These are phyloP conservation scores for Synanthedon formicaeformis DNA, from an alignment of 2,888 invertebrate genomes.

Conservation along the genomic window DNA sequence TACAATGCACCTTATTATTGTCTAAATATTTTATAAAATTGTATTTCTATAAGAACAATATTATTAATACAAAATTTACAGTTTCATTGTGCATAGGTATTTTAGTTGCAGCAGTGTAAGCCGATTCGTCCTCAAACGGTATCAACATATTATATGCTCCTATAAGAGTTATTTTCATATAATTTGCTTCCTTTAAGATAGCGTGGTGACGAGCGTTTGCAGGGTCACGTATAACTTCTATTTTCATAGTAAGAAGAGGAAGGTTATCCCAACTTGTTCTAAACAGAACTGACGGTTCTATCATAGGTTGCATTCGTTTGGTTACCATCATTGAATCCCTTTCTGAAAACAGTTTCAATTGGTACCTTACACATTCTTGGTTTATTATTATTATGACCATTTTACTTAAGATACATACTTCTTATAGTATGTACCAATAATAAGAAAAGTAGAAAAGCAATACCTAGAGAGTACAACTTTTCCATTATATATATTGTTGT, in stretches of 20 bases:
- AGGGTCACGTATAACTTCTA: conserved; percentile 25
- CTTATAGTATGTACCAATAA: no score
- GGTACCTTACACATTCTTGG: no score
- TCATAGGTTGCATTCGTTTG: conserved; percentile 43
- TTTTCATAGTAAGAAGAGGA: conserved; percentile 37
- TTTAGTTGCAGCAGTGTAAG: conserved; percentile 39
- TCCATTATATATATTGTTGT: no score
- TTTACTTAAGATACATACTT: no score
- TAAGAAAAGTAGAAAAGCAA: no score
- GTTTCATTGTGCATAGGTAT: conserved; percentile 25
- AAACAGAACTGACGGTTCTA: conserved; percentile 18
- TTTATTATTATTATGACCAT: no score
- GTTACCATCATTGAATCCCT: conserved; percentile 26
- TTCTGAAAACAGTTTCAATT: conserved; percentile 18
- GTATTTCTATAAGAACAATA: background rate
- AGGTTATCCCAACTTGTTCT: conserved; percentile 52
- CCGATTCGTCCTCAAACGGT: conserved; percentile 22
- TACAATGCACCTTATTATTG: background rate
- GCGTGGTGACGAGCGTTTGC: conserved; percentile 30
- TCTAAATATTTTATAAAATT: background rate
- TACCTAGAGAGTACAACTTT: no score
- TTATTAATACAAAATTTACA: conserved; percentile 18
- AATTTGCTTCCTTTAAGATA: conserved; percentile 32
- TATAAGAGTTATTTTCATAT: conserved; percentile 40
- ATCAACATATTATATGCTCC: conserved; percentile 41